Evolutionary conservation across 1,140 invertebrate species (phyloP).

Genomic region (Charaxes varanes): DNA sequence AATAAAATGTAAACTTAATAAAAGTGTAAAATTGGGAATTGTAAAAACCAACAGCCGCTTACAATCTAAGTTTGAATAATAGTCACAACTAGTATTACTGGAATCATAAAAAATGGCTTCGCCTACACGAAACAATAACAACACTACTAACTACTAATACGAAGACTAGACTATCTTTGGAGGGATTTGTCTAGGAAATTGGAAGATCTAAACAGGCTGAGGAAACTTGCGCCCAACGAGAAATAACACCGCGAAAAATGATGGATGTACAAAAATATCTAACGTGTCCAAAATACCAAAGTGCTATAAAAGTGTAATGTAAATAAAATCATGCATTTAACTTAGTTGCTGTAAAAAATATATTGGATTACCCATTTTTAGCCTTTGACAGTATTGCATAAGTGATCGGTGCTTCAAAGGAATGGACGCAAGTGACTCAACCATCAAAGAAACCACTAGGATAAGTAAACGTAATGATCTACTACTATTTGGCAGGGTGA

Average conservation of each 20-base stretch:
- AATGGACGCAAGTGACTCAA: slow-evolving; percentile 20
- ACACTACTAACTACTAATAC: slow-evolving; percentile 33
- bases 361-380: too few species aligned
- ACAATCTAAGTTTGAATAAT: slow-evolving; percentile 44
- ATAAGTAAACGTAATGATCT: slow-evolving; percentile 28
- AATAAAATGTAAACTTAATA: neutral
- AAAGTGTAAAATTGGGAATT: slow-evolving; percentile 3
- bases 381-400: too few species aligned
- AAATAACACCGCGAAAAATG: too few species aligned
- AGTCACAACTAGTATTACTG: slow-evolving; percentile 45
- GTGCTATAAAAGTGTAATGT: too few species aligned
- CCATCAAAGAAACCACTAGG: slow-evolving; percentile 20
- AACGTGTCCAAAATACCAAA: too few species aligned
- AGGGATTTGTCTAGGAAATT: slow-evolving; percentile 48
- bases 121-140: slow-evolving; percentile 64
- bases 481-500: slow-evolving; percentile 20
- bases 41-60: slow-evolving; percentile 18
- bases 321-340: too few species aligned
- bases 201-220: slow-evolving; percentile 35
- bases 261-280: too few species aligned
- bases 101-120: slow-evolving; percentile 56
- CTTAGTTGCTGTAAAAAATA: too few species aligned
- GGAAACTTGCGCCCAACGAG: slow-evolving; percentile 7
- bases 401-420: too few species aligned
- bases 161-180: slow-evolving; percentile 44